Base-by-base conservation (phyloP, 2,113 vertebrate species). In the Loxodonta africana region DNA sequence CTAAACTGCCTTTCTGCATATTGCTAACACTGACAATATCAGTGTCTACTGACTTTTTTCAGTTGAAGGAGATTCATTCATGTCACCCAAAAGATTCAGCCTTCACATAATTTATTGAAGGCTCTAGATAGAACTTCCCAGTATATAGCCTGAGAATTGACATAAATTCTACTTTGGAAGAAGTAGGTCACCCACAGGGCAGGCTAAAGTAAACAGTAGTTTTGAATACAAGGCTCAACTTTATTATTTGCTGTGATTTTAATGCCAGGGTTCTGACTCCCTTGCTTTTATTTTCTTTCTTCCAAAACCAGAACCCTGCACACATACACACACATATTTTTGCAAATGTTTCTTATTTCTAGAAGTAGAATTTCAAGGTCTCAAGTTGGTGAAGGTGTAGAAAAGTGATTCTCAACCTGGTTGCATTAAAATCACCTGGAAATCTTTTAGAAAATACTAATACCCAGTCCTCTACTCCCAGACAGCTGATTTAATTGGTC, bases 401-500 rank as follows among this genome's bases (percentile, higher is more conserved):
- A 74, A 62, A 23, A 77, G 33, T 53, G 44, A 85, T 65, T 77
- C 71, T 77, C 73, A 93, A 65, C 26, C 57, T 92, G 33, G 23
- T 33, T 77, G 33, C 71, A 77, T 78, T 85, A 53, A 51, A 85
- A 65, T 51, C 53, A 76, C 41, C 44, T 77, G 53, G 44, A 67
- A 25, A 85, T 18, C 33, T 77, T 91, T 91, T 62, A 83, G 63
- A 82, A 83, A n/a, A n/a, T 60, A 46, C 37, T 25, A 41, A 28
- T 25, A 26, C 33, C 41, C 25, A 10, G 46, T 71, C 10, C 67
- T 12, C 23, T 92, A 26, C 44, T 85, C 23, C 33, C 57, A 92
- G 46, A 74, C 15, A 84, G 17, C 21, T 17, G 71, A 93, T 77
- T 77, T 85, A 85, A 93, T 93, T 93, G n/a, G 5, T 78, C 23